phyloP scores from a whole-genome alignment of 2,797 vertebrate genomes.

The Aldrovandia affinis region DNA sequence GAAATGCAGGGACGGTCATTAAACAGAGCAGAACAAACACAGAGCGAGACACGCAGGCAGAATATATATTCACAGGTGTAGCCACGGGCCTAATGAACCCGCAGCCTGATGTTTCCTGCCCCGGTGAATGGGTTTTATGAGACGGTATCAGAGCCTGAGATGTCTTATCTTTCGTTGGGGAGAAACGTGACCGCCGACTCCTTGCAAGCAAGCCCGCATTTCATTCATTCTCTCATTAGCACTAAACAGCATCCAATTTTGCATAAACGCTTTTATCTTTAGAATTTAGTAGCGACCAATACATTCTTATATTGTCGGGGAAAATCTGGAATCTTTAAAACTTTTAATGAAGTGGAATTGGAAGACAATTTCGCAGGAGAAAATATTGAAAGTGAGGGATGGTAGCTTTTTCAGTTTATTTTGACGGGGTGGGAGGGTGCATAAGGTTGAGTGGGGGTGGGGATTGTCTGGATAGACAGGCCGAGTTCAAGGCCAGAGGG shows the following conservation, averaged over 20 bases:
- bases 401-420: slow-evolving; percentile 10
- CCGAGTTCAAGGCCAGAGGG: slow-evolving; percentile 64
- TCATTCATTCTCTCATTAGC: not conserved
- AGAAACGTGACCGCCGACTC: not conserved
- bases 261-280: slow-evolving; percentile 6
- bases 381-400: not conserved
- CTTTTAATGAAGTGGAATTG: slow-evolving; percentile 19
- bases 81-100: not conserved
- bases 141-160: slow-evolving; percentile 1
- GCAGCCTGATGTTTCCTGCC: not conserved
- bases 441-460: not conserved
- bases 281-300: not conserved
- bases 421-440: not conserved
- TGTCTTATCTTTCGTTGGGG: not conserved
- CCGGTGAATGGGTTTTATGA: slow-evolving; percentile 32
- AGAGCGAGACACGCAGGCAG: slow-evolving; percentile 47
- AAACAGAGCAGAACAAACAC: slow-evolving; percentile 69
- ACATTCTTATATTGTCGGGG: not conserved
- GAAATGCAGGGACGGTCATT: slow-evolving; percentile 67
- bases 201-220: not conserved
- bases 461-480: slow-evolving; percentile 43
- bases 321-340: slow-evolving; percentile 1
- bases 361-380: not conserved
- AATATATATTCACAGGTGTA: slow-evolving; percentile 61
- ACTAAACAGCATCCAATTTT: not conserved